Percentiles rank a stretch among this genome's conserved stretches.
phyloP scores from a whole-genome alignment of 2,888 invertebrate species.

The Chrysomela aeneicollis region DNA sequence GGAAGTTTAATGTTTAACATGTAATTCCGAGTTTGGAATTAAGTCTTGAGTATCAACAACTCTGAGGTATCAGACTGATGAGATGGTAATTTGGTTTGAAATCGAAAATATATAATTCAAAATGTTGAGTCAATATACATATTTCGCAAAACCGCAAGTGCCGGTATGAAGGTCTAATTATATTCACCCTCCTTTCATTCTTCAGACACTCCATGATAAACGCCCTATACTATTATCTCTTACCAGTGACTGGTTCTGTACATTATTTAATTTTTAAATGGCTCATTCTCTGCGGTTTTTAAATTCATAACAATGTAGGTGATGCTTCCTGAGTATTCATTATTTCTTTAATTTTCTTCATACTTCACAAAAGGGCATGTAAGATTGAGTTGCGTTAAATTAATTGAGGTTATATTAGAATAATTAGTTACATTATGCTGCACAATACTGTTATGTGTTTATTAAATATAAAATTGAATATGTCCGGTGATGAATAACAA shows the following conservation, averaged over 20 bases:
- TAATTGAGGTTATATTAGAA: background rate
- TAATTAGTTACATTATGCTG: background rate
- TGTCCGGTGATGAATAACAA: background rate
- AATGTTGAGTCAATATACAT: too few species aligned
- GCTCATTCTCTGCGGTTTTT: conserved; percentile 2
- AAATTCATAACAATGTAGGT: background rate
- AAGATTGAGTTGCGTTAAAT: background rate
- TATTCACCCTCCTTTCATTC: too few species aligned
- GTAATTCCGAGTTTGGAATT: too few species aligned
- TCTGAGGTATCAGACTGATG: too few species aligned
- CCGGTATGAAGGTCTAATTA: too few species aligned
- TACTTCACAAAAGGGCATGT: background rate
- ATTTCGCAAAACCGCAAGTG: too few species aligned
- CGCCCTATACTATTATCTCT: background rate
- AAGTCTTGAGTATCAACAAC: too few species aligned
- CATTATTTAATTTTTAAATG: conserved; percentile 2
- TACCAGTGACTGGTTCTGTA: background rate
- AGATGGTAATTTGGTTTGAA: too few species aligned
- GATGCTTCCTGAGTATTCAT: background rate
- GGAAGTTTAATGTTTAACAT: too few species aligned
- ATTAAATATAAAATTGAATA: conserved; percentile 1
- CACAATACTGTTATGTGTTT: background rate
- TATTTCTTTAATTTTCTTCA: background rate
- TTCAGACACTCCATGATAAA: too few species aligned
- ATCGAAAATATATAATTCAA: too few species aligned